These are phyloP conservation scores for Ianthella basta DNA, from an alignment of 37 sponge, comb jelly and placozoan genomes.

Conservation along the genomic window DNA sequence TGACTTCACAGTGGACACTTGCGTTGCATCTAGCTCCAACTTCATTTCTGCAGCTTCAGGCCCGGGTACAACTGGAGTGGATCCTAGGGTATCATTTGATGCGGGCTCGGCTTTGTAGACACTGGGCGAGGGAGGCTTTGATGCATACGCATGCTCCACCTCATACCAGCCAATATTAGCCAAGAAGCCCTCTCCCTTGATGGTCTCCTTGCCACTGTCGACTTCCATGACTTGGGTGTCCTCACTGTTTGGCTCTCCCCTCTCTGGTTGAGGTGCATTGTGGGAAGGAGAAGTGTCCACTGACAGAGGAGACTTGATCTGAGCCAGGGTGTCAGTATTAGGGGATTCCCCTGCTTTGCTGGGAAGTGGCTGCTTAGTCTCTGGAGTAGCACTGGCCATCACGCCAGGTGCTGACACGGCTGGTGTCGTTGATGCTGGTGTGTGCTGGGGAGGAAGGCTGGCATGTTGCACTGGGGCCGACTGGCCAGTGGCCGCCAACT, in stretches of 20 bases:
- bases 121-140: not conserved
- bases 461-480: not conserved
- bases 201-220: no score
- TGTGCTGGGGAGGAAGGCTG: not conserved
- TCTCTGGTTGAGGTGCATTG: not conserved
- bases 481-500: no score
- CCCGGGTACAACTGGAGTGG: not conserved
- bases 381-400: not conserved
- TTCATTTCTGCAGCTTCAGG: no score
- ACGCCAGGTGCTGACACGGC: not conserved
- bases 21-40: conserved; percentile 1
- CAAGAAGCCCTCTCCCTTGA: not conserved
- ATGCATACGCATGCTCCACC: conserved; percentile 32
- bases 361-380: not conserved
- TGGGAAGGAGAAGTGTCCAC: not conserved
- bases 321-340: not conserved
- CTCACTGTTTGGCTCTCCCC: not conserved
- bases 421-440: not conserved
- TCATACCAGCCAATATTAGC: conserved; percentile 1
- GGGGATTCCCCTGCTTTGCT: not conserved
- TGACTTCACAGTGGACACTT: conserved; percentile 13
- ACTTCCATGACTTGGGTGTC: not conserved
- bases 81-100: not conserved
- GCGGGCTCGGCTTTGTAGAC: not conserved
- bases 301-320: not conserved